phyloP scores from a whole-genome alignment of 1,140 invertebrate species.

The Formica exsecta region DNA sequence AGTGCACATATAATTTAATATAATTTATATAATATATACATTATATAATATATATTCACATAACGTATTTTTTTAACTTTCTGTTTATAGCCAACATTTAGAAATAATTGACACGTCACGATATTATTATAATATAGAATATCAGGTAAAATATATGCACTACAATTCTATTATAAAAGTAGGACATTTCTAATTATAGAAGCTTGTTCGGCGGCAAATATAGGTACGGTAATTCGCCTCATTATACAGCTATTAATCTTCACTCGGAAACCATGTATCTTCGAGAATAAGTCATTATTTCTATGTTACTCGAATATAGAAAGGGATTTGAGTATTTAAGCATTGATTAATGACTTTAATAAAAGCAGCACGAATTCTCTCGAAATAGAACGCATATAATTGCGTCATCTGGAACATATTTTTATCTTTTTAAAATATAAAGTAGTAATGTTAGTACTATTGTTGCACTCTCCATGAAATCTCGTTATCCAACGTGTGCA shows the following conservation, averaged over 20 bases:
- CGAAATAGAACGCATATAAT: not conserved
- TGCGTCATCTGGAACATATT: not conserved
- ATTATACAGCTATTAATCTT: slow-evolving; percentile 39
- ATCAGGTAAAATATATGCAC: not conserved
- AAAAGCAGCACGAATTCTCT: not conserved
- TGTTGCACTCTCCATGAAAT: not conserved
- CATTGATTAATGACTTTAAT: not conserved
- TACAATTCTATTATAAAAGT: slow-evolving; percentile 32
- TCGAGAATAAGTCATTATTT: slow-evolving; percentile 21
- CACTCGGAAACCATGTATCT: not conserved
- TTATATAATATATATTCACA: not conserved
- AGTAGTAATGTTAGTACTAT: not conserved
- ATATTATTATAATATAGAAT: slow-evolving; percentile 1
- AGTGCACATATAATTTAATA: not conserved
- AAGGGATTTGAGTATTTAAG: not conserved
- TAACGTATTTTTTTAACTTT: slow-evolving; percentile 4
- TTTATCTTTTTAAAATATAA: not conserved
- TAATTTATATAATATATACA: not conserved
- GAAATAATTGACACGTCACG: not conserved
- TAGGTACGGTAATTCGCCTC: not conserved
- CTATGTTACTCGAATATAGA: not conserved
- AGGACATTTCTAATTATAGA: slow-evolving; percentile 77
- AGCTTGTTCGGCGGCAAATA: slow-evolving; percentile 74
- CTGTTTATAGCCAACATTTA: not conserved
- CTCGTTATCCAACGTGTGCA: not conserved